phyloP scores from a whole-genome alignment of 2,113 vertebrate genomes.

The Blennius ocellaris region DNA sequence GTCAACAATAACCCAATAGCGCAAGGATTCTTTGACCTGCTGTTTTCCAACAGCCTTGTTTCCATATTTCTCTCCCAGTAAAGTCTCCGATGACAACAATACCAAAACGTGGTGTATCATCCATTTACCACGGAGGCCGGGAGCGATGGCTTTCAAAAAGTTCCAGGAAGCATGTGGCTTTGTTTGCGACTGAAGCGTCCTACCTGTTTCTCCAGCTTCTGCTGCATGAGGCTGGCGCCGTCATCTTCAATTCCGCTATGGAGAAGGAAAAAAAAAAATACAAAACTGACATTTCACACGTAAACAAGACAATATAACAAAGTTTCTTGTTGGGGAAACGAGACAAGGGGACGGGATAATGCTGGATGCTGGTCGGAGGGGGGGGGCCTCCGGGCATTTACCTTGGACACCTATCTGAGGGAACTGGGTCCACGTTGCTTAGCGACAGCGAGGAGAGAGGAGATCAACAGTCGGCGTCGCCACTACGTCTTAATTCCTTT shows the following conservation, averaged over 20 bases:
- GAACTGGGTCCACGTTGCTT: constrained; percentile 55
- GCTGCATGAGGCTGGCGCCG: constrained; percentile 87
- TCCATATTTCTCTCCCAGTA: no score
- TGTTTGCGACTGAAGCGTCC: constrained; percentile 5
- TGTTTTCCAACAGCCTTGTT: no score
- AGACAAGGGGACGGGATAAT: constrained; percentile 2
- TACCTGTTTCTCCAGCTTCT: constrained; percentile 96
- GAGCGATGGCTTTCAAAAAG: background rate
- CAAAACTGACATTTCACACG: background rate
- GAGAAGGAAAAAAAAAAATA: constrained; percentile 16
- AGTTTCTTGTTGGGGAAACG: no score
- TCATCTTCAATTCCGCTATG: constrained; percentile 89
- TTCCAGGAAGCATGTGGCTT: background rate
- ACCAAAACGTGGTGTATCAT: background rate
- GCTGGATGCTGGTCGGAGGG: constrained; percentile 31
- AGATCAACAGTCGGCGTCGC: constrained; percentile 57
- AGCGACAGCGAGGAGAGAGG: constrained; percentile 56
- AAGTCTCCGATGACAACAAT: background rate
- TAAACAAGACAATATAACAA: no score
- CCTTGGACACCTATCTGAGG: constrained; percentile 50
- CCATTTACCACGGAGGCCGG: no score
- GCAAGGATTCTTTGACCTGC: no score
- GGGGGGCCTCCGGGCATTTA: constrained; percentile 37
- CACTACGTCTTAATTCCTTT: constrained; percentile 14
- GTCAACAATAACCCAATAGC: no score